Base-by-base conservation (phyloP, 2,888 invertebrate genomes). In the Yponomeuta sedellus region DNA sequence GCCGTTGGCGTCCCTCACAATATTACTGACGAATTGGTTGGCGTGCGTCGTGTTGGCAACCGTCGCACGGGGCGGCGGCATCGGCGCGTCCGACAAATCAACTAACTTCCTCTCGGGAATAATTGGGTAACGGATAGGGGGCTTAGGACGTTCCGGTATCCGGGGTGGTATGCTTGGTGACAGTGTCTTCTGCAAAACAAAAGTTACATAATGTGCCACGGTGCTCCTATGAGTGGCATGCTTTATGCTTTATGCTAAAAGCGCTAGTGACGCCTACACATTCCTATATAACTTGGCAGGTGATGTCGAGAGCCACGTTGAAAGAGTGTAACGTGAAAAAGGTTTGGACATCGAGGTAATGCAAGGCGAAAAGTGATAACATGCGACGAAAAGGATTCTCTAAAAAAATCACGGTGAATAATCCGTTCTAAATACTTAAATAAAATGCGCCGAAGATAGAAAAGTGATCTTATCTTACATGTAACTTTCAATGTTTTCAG, bases 161-260 rank as follows among this genome's bases (percentile, higher is more conserved):
- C 86, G 83, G 79, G 89, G 88, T 76, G 88, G 88, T 75, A 81
- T 74, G 73, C 83, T 80, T 80, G 88, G 85, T 75, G 89, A 83
- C 82, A 86, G 76, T 80, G 88, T 88, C 79, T 83, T 88, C 90
- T 91, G 90, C 77, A 89, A 91, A 88, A 86, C 75, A 86, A 88
- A 88, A 86, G 44, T 80, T 71, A 70, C 80, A 87, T 83, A 80
- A 84, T 88, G 88, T 86, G 88, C 86, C 83, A 84, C 81, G 75
- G 83, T 83, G 88, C 87, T 79, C 83, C 82, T 82, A 79, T 16
- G 62, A 62, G 62, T 34, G 62, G 19, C 62, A 62, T 62, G 62
- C 62, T 62, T 25, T 6, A 59, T 59, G 39, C 59, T 25, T 12
- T 25, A 52, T 12, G 4, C 44, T 1, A 16, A 52, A 52, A 52